Evolutionary conservation across 2,113 vertebrate genomes (phyloP), one percentile per base, ranked within the genome.

Genomic region (Anseranas semipalmata): DNA sequence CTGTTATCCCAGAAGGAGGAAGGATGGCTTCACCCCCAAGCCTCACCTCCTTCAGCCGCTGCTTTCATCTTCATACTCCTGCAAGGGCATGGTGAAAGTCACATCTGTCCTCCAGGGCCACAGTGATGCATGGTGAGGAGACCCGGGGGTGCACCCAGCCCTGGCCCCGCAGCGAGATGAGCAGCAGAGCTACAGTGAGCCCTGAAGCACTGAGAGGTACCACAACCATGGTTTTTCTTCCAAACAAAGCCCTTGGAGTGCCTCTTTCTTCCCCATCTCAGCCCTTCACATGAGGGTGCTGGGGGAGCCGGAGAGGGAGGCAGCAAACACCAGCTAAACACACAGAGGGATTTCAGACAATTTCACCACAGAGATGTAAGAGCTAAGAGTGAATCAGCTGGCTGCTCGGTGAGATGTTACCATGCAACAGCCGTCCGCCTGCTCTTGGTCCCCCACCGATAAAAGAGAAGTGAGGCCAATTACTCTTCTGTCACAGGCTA

Each of bases 341-440:
- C 53, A 80, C n/a, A 78, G 70, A 84, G 0, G 2, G n/a, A 55
- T 92, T 90, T 70, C 83, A 93, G 63, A 46, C 50, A 83, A 27
- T 77, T 92, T 86, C 37, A 5, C 21, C 18, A 43, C 3, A 3
- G 63, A 84, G 72, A 92, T 92, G 90, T 66, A 89, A 81, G 72
- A 93, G 50, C 83, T 93, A 70, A 74, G 93, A 86, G 76, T n/a
- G 80, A 80, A 95, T 66, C 37, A 46, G 92, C 50, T 45, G 70
- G 59, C 53, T 77, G 45, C 67, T 74, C 37, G 37, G 76, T 0
- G 1, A 95, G 65, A 39, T 0, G 5, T 90, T 89, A 93, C 91
- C 72, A 86, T 1, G n/a, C 83, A 89, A 90, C 89, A 95, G 83
- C 56, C 37, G 59, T 50, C 88, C 45, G 46, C 60, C 28, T 28